Base-by-base conservation (phyloP, 2,888 invertebrate genomes). In the Drosophila yooni region DNA sequence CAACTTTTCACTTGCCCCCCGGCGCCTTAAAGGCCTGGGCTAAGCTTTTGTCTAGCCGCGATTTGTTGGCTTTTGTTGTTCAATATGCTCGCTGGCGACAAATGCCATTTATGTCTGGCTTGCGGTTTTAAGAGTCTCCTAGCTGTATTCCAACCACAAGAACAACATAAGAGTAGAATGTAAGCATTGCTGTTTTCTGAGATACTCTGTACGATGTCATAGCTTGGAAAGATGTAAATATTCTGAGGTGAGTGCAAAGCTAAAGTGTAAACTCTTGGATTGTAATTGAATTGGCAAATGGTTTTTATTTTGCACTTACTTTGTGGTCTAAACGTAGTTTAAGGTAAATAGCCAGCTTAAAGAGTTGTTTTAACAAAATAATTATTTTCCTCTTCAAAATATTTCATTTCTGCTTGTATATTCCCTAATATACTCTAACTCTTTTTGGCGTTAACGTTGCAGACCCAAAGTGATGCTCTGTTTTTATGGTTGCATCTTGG, bases 61-160 rank as follows among this genome's bases (percentile, higher is more conserved):
- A 79, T 82, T 79, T 79, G 73, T 74, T 70, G 63, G 60, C 64
- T 79, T 74, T 72, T 76, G 71, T 76, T 69, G 69, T 50, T 67
- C 69, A 64, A 71, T 82, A 73, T 70, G 68, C 54, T 66, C 25
- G 29, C 46, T 61, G 64, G 81, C 81, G 81, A 77, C 69, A 81
- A 81, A 69, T 67, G 83, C 71, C 81, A 77, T 81, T 70, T 70
- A 71, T 76, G 70, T 46, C 46, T 73, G 73, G 43, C 66, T 73
- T 70, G 69, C 59, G 75, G 74, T 62, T 74, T 65, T 43, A 53
- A 38, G 56, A 60, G 69, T 68, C 58, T 25, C 31, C 36, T 6
- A 40, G 21, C 33, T 58, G 29, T 21, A 50, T n/a, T 38, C 34
- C 15, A 8, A 1, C 27, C 15, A 40, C 21, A 29, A 56, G 13